Evolutionary conservation across 2,113 vertebrate genomes (phyloP).

Genomic region (Boulengeromyrus knoepffleri): DNA sequence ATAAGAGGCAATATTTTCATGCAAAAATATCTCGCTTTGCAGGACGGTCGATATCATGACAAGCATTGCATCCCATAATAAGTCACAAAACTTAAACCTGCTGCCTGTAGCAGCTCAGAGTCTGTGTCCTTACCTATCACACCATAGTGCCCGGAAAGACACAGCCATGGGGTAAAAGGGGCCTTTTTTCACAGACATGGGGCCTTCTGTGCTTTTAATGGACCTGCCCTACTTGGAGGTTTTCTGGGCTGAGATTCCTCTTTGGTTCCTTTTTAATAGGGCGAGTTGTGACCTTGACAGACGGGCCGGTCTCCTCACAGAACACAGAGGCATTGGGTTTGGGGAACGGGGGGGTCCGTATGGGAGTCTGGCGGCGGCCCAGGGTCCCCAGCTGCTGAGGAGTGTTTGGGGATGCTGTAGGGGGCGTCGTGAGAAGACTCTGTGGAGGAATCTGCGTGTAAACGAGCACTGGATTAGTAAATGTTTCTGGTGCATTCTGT

Average conservation of each 20-base stretch:
- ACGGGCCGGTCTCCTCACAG: neutral
- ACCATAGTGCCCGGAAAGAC: neutral
- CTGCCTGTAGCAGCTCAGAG: neutral
- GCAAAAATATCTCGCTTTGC: neutral
- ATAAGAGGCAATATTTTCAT: neutral
- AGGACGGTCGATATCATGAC: neutral
- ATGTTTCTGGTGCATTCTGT: neutral
- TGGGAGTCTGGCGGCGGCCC: neutral
- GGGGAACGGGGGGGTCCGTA: neutral
- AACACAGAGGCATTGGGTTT: neutral
- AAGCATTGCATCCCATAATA: neutral
- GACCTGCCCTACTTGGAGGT: conserved; percentile 1
- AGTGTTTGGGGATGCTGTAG: neutral
- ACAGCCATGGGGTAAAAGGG: neutral
- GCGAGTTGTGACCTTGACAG: neutral
- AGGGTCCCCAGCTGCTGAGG: neutral
- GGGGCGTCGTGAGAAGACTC: neutral
- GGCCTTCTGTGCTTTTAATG: neutral
- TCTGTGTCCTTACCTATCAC: neutral
- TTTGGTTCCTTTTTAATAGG: neutral
- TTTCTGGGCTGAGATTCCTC: neutral
- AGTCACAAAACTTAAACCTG: neutral
- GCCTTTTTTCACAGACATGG: neutral
- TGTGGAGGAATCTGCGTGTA: neutral
- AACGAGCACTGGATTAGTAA: neutral